Evolutionary conservation across 64 coral and sea anemone genomes (phyloP).

Genomic region (Anthopleura sola): DNA sequence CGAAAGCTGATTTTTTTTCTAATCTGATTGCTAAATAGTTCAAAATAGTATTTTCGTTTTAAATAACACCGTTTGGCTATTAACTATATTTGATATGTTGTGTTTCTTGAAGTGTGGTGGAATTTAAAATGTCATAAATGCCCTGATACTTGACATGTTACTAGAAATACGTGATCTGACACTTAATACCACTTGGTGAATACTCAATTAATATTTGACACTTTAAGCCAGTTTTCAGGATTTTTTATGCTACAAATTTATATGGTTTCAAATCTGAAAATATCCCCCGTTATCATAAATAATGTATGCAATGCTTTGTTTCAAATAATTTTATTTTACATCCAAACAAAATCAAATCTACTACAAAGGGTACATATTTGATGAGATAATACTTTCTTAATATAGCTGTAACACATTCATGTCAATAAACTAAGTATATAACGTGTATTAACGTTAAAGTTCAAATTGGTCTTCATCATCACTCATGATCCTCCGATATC

Average conservation of each 20-base stretch:
- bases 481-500: neutral
- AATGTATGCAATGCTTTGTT: constrained; percentile 2
- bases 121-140: neutral
- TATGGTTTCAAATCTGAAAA: constrained; percentile 8
- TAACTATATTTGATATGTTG: neutral
- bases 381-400: neutral
- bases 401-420: neutral
- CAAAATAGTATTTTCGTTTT: neutral
- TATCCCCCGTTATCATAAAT: neutral
- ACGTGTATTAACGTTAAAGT: neutral
- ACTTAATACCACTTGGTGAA: neutral
- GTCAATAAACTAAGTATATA: neutral
- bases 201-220: neutral
- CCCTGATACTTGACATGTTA: neutral
- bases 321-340: constrained; percentile 8
- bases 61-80: neutral
- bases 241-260: neutral
- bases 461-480: neutral
- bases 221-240: neutral
- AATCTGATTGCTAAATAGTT: neutral
- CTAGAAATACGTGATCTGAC: constrained; percentile 5
- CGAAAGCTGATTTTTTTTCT: neutral
- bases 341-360: neutral
- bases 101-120: neutral
- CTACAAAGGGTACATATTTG: neutral